Conservation (phyloP, 2,797 vertebrate species). For the Leontopithecus rosalia region DNA sequence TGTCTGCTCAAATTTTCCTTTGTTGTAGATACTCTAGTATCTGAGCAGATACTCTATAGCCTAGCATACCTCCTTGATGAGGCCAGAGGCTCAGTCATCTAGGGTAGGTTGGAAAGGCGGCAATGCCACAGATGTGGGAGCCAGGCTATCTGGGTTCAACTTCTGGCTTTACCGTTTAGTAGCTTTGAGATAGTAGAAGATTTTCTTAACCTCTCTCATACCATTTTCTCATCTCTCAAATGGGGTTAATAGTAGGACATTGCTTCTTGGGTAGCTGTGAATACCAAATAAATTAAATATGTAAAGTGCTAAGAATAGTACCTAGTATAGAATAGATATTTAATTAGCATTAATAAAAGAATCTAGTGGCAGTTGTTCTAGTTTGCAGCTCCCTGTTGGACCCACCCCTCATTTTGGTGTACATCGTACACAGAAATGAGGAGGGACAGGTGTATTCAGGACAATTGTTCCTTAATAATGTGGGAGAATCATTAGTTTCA, state of each 20-base stretch:
- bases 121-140: rapidly evolving
- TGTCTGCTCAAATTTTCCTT: neutral
- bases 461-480: neutral
- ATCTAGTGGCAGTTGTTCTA: neutral
- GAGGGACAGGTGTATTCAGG: neutral
- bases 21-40: neutral
- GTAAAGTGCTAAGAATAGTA: neutral
- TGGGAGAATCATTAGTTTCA: neutral
- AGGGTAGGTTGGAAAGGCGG: neutral
- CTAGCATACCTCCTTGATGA: neutral
- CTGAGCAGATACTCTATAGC: neutral
- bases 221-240: neutral
- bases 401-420: neutral
- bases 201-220: neutral
- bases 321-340: neutral
- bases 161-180: neutral
- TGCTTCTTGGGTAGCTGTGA: neutral
- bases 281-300: neutral
- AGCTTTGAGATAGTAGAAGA: neutral
- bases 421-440: neutral
- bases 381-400: neutral
- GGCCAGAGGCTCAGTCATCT: neutral
- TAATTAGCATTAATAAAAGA: neutral
- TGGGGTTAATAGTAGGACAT: neutral
- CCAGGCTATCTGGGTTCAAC: neutral